Percentiles rank a stretch among this genome's conserved stretches.
phyloP scores from a whole-genome alignment of 1,140 invertebrate genomes.

The Battus philenor region DNA sequence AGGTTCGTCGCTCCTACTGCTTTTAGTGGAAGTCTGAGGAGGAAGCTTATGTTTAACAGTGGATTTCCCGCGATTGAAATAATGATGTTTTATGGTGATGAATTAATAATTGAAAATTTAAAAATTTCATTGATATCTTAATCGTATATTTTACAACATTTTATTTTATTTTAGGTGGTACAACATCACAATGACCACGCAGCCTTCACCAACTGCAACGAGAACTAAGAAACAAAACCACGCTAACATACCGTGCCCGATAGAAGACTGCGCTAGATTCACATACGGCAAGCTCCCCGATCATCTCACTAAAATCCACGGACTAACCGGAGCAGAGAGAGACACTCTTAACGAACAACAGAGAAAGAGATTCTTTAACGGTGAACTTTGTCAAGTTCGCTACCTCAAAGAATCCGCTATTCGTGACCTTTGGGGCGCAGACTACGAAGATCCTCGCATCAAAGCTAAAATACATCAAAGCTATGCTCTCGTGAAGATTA shows the following conservation, averaged over 20 bases:
- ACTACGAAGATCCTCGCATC: constrained; percentile 71
- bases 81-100: too few species aligned
- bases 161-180: too few species aligned
- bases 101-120: too few species aligned
- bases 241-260: constrained; percentile 73
- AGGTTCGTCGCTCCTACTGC: too few species aligned
- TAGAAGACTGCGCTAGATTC: constrained; percentile 72
- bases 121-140: too few species aligned
- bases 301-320: constrained; percentile 71
- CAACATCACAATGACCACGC: constrained; percentile 56
- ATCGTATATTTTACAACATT: too few species aligned
- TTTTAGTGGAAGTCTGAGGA: too few species aligned
- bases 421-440: constrained; percentile 70
- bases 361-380: constrained; percentile 72
- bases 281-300: constrained; percentile 74
- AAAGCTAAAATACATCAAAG: constrained; percentile 71
- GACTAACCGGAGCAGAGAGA: constrained; percentile 66
- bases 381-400: constrained; percentile 72
- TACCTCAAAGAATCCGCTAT: constrained; percentile 73
- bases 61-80: too few species aligned
- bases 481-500: constrained; percentile 69
- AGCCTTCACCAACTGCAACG: constrained; percentile 35
- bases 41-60: too few species aligned
- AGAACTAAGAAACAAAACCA: constrained; percentile 74
- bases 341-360: constrained; percentile 72